Conservation (phyloP, 2,888 invertebrate genomes). For the Drosophila infuscata region DNA sequence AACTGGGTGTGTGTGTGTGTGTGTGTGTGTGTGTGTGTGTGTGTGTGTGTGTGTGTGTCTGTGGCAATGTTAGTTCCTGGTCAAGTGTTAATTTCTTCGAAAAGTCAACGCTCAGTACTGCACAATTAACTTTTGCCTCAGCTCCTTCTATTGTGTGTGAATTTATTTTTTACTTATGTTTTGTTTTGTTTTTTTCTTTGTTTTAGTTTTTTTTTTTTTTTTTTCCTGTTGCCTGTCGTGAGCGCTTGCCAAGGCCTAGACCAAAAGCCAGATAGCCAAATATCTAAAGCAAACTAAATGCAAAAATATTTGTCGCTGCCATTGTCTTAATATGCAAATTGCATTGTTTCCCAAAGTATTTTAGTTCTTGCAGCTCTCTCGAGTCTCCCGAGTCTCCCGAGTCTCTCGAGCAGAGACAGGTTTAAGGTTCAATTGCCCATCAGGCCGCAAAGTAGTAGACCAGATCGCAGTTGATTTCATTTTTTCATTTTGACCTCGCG, state of each 20-base stretch:
- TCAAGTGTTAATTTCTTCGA: slow-evolving; percentile 73
- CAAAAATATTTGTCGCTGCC: slow-evolving; percentile 55
- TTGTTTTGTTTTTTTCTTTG: neutral
- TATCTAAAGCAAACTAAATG: slow-evolving; percentile 28
- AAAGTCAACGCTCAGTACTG: slow-evolving; percentile 33
- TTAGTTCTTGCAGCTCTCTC: slow-evolving; percentile 4
- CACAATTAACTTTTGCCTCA: slow-evolving; percentile 62
- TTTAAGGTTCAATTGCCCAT: slow-evolving; percentile 63
- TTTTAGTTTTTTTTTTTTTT: neutral
- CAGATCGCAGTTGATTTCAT: slow-evolving; percentile 54
- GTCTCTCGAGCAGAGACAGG: slow-evolving; percentile 32
- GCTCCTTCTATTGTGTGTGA: slow-evolving; percentile 2
- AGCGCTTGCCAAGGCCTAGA: slow-evolving; percentile 33
- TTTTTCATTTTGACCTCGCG: slow-evolving; percentile 72
- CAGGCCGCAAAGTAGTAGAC: slow-evolving; percentile 40
- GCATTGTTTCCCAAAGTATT: slow-evolving; percentile 55
- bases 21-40: neutral
- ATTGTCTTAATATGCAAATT: slow-evolving; percentile 80
- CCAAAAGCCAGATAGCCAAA: slow-evolving; percentile 34
- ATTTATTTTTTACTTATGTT: slow-evolving; percentile 5
- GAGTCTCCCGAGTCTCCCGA: neutral
- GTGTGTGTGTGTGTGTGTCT: neutral
- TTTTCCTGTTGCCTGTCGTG: slow-evolving; percentile 43
- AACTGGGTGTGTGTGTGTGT: neutral
- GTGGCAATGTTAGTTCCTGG: slow-evolving; percentile 28